Evolutionary conservation across 2,113 vertebrate species (phyloP).

Genomic region (Mobula hypostoma): DNA sequence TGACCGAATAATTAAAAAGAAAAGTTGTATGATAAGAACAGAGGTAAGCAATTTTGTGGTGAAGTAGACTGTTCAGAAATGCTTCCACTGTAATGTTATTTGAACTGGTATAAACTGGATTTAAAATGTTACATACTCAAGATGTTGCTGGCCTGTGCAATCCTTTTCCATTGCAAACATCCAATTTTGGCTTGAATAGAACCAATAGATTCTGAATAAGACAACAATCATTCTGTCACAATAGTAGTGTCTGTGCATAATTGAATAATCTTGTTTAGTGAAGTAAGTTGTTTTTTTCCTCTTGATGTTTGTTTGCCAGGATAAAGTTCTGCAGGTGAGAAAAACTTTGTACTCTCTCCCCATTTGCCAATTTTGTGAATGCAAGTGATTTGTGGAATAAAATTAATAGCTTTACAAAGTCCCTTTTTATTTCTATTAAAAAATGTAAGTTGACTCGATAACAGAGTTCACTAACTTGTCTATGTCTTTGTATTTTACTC

Average conservation of each 20-base stretch:
- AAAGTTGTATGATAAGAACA: conserved; percentile 39
- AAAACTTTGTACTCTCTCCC: not conserved
- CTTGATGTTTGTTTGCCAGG: not conserved
- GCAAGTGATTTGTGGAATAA: not conserved
- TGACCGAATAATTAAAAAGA: conserved; percentile 50
- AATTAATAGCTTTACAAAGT: not conserved
- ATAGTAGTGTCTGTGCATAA: not conserved
- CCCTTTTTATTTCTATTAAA: not conserved
- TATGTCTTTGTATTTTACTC: not conserved
- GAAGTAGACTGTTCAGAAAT: not conserved
- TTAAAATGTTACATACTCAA: not conserved
- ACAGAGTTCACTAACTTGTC: not conserved
- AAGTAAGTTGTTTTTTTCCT: not conserved
- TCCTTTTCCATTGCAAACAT: not conserved
- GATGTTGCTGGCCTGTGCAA: not conserved
- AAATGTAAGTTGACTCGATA: not conserved
- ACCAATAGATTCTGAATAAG: not conserved
- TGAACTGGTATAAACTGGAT: not conserved
- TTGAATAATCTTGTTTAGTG: not conserved
- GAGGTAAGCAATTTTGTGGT: conserved; percentile 34
- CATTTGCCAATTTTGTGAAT: not conserved
- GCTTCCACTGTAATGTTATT: not conserved
- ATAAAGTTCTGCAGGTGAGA: not conserved
- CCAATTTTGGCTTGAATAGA: not conserved
- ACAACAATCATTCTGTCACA: not conserved